Conservation (phyloP, 2,113 vertebrate species). For the Erythrocercus mccallii region DNA sequence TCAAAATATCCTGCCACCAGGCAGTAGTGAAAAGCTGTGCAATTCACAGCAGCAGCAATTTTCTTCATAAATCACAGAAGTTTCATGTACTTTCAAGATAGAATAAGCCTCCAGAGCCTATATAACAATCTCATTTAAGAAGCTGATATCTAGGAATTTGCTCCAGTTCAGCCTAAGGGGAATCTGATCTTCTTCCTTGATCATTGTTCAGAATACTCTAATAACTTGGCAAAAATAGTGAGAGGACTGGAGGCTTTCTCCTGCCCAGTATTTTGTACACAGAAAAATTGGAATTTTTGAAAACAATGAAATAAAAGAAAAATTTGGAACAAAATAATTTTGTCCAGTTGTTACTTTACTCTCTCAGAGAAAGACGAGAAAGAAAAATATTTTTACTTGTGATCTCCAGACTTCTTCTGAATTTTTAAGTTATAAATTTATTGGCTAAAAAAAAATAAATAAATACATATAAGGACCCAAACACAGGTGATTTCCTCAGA, state of each 20-base stretch:
- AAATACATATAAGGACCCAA: not conserved
- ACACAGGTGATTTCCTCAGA: not conserved
- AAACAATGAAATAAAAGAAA: not conserved
- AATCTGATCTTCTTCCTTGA: not conserved
- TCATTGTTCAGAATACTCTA: not conserved
- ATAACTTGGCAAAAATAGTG: not conserved
- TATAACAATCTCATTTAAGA: not conserved
- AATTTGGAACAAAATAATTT: not conserved
- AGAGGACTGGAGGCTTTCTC: not conserved
- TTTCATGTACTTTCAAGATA: not conserved
- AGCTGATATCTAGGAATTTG: not conserved
- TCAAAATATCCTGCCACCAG: not conserved
- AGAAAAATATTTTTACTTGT: not conserved
- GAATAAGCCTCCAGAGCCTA: not conserved
- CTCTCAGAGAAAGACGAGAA: not conserved
- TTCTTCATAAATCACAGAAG: not conserved
- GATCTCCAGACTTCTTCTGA: not conserved
- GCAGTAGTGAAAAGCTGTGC: not conserved
- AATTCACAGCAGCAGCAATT: not conserved
- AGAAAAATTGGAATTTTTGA: not conserved
- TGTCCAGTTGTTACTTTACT: not conserved
- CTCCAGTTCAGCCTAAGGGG: not conserved
- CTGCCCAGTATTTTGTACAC: not conserved
- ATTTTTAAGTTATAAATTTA: not conserved
- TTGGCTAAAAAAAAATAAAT: not conserved